These are phyloP conservation scores for Dinomys branickii DNA, from an alignment of 2,113 vertebrate species.

Conservation along the genomic window DNA sequence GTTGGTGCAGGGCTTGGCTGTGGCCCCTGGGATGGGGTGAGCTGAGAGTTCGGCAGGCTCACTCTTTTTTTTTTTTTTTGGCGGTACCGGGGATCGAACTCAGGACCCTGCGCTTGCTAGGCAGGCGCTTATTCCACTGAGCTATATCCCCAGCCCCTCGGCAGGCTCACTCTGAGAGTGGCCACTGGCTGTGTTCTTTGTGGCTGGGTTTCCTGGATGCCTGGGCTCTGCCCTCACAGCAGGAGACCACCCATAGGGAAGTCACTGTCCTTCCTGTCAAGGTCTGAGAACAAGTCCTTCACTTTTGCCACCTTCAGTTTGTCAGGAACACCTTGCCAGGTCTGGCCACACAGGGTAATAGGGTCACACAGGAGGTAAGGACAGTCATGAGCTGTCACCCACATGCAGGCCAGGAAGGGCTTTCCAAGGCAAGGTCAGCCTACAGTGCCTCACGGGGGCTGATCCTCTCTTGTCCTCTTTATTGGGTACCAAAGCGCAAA, in stretches of 20 bases:
- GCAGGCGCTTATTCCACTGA: too few relatives aligned
- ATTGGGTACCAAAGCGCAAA: neutral
- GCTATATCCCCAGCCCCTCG: too few relatives aligned
- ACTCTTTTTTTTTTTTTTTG: too few relatives aligned
- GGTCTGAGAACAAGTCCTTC: neutral
- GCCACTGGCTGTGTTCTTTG: neutral
- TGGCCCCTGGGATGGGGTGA: neutral
- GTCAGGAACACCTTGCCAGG: neutral
- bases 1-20: too few relatives aligned
- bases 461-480: neutral
- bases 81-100: too few relatives aligned
- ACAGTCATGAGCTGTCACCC: fast-evolving
- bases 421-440: neutral
- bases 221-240: neutral
- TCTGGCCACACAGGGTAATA: neutral
- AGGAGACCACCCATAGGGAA: neutral
- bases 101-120: too few relatives aligned
- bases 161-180: too few relatives aligned
- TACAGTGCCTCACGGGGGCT: neutral
- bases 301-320: neutral
- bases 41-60: neutral
- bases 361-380: neutral
- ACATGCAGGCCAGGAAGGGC: fast-evolving
- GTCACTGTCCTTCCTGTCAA: neutral
- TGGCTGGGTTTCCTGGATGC: neutral